Evolutionary conservation across 2,113 vertebrate genomes (phyloP), one percentile per base, ranked within the genome.

Genomic region (Perca flavescens): DNA sequence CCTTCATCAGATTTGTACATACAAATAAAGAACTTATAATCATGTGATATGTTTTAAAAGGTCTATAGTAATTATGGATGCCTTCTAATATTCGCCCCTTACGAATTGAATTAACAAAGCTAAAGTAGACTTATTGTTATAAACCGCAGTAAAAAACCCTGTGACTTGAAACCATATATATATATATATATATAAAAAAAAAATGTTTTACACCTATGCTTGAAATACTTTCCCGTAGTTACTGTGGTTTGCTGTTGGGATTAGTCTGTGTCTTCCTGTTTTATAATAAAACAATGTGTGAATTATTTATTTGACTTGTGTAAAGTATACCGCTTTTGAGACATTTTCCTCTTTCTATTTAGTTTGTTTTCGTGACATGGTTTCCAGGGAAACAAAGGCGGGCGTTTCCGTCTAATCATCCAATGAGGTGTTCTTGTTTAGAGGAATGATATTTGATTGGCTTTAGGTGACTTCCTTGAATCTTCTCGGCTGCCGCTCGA

Each of bases 391-490:
- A 71, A 83, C 74, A 72, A 43, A 49, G 74, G 81, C 75, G 70
- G 64, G 34, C 19, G 28, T 74, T 94, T 88, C 75, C 68, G 47
- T 77, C 11, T 0, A 71, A 63, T 76, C 49, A 49, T 74, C 93
- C 90, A 93, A 93, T 94, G 49, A 83, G 5, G 4, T 6, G 57
- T 25, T 6, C 17, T 17, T 0, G 0, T 52, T 61, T 21, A n/a
- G 22, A 65, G 72, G 5, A 16, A 5, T 6, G 69, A 46, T 3
- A 50, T 91, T 54, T 91, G 73, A 95, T 95, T 95, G 93, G 94
- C 62, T 86, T 1, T 14, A 47, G 1, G 4, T 14, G 7, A 40
- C 47, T 81, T 58, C 50, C 70, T 82, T 31, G 65, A 86, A 56
- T 57, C 15, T n/a, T 19, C 21, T 65, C n/a, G 21, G 8, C 36